Evolutionary conservation across 2,888 invertebrate species (phyloP).

Genomic region (Drepana falcataria): DNA sequence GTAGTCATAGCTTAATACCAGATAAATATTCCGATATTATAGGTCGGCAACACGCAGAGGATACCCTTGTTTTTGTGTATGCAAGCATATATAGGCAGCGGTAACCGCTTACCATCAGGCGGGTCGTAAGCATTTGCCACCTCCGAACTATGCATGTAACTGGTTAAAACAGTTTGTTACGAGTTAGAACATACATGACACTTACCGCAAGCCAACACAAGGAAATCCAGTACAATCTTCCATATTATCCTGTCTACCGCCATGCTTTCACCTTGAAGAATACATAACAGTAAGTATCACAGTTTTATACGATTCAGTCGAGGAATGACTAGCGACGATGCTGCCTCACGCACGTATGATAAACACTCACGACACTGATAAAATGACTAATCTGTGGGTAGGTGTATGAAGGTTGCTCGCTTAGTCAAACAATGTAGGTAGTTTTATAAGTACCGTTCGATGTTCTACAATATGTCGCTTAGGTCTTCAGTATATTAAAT

Average conservation of each 20-base stretch:
- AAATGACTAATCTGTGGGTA: slow-evolving; percentile 23
- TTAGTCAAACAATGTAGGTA: slow-evolving; percentile 10
- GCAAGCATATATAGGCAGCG: too few species aligned
- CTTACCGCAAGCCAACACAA: slow-evolving; percentile 54
- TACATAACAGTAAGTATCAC: slow-evolving; percentile 8
- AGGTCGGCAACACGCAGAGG: too few species aligned
- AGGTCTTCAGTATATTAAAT: not conserved
- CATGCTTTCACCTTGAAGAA: slow-evolving; percentile 24
- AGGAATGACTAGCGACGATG: not conserved
- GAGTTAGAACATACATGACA: slow-evolving; percentile 8
- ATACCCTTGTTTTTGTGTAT: too few species aligned
- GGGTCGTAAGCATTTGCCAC: too few species aligned
- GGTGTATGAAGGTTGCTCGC: slow-evolving; percentile 29
- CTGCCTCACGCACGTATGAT: not conserved
- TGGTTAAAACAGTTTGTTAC: too few species aligned
- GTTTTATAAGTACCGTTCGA: slow-evolving; percentile 18
- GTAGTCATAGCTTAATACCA: too few species aligned
- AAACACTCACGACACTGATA: slow-evolving; percentile 26
- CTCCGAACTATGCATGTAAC: too few species aligned
- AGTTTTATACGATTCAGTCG: slow-evolving; percentile 9
- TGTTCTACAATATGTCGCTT: slow-evolving; percentile 15
- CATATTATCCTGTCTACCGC: slow-evolving; percentile 48
- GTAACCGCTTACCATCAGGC: too few species aligned
- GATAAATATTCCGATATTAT: too few species aligned
- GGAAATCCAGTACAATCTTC: slow-evolving; percentile 56